phyloP scores from a whole-genome alignment of 2,888 invertebrate genomes.

The Sabatieria punctata region DNA sequence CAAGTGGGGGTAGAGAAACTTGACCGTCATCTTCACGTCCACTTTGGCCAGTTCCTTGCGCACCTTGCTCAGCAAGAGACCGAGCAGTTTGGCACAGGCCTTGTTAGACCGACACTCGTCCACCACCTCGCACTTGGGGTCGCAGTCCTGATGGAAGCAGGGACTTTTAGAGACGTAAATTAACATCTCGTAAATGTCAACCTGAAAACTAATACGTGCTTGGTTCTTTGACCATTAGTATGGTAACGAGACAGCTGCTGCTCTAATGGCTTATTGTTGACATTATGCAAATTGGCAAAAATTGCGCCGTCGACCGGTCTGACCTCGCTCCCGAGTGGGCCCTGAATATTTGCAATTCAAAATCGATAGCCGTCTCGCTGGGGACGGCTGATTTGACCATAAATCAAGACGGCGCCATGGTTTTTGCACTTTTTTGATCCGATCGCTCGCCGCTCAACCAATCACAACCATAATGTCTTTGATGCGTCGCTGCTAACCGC shows the following conservation, averaged over 20 bases:
- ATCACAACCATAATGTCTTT: too few species aligned
- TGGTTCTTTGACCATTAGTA: background rate
- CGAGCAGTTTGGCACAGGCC: conserved; percentile 28
- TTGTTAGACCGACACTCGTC: conserved; percentile 31
- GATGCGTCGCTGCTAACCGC: too few species aligned
- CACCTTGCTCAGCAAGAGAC: conserved; percentile 27
- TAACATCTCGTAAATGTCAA: conserved; percentile 28
- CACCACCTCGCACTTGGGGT: conserved; percentile 30
- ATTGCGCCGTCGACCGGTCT: too few species aligned
- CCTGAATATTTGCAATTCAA: too few species aligned
- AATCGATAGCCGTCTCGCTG: too few species aligned
- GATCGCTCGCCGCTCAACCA: too few species aligned
- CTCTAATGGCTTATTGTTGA: too few species aligned
- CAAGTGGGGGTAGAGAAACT: conserved; percentile 30
- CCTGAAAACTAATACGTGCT: conserved; percentile 13
- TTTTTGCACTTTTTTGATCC: too few species aligned
- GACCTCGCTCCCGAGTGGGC: too few species aligned
- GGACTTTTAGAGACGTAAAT: conserved; percentile 31
- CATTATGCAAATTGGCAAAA: too few species aligned
- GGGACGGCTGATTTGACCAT: too few species aligned
- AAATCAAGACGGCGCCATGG: too few species aligned
- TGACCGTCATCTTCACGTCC: conserved; percentile 31
- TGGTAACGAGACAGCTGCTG: background rate
- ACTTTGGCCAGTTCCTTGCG: conserved; percentile 30
- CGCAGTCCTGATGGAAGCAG: conserved; percentile 32